These are phyloP conservation scores for Anabas testudineus DNA, from an alignment of 2,797 vertebrate genomes.

Conservation along the genomic window DNA sequence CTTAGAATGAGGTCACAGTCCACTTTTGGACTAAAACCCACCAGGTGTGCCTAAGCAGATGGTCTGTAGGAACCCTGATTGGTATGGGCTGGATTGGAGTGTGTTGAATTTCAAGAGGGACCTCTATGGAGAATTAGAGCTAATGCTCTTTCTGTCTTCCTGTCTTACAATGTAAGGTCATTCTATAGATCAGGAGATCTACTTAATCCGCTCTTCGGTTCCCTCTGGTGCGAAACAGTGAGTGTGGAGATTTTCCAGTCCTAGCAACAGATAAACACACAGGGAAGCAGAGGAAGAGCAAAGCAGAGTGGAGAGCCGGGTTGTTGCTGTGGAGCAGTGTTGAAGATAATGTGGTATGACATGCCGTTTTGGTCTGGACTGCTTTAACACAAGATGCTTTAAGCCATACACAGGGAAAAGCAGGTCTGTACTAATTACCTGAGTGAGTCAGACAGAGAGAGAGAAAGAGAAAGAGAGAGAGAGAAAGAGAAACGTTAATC, in stretches of 20 bases:
- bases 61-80: conserved; percentile 43
- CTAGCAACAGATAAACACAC: conserved; percentile 80
- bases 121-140: conserved; percentile 33
- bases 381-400: conserved; percentile 71
- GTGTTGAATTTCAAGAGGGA: conserved; percentile 35
- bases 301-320: conserved; percentile 58
- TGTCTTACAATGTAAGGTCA: conserved; percentile 58
- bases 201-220: conserved; percentile 65
- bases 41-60: not conserved
- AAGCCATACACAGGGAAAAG: conserved; percentile 68
- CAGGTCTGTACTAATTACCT: conserved; percentile 77
- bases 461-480: conserved; percentile 5
- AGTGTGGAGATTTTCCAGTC: conserved; percentile 66
- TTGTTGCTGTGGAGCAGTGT: conserved; percentile 51
- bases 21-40: conserved; percentile 5
- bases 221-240: conserved; percentile 66
- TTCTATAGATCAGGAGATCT: conserved; percentile 72
- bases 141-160: conserved; percentile 55
- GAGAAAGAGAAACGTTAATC: conserved; percentile 33
- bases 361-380: conserved; percentile 75
- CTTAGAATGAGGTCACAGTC: not conserved
- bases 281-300: conserved; percentile 60
- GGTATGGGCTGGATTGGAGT: conserved; percentile 44
- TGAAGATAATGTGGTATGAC: conserved; percentile 76
- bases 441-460: conserved; percentile 46